Evolutionary conservation across 2,113 vertebrate genomes (phyloP), one percentile per base, ranked within the genome.

Genomic region (Probosciger aterrimus): DNA sequence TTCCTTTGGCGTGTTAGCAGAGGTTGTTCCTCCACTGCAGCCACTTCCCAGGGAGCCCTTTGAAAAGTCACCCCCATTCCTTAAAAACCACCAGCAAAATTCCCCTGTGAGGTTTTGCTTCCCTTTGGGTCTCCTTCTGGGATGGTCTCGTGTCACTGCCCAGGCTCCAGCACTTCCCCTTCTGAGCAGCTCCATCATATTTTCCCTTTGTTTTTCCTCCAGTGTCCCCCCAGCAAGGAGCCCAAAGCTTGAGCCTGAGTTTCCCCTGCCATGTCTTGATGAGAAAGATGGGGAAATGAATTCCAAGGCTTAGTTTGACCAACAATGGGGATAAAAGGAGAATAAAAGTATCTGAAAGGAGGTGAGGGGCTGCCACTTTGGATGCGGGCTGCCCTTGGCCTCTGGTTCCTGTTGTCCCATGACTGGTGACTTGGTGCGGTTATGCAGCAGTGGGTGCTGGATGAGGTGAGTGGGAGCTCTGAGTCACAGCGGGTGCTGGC

Each of bases 241-340:
- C 43, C n/a, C 63, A 14, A 30, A 35, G 71, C 43, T 35, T 0
- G 0, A n/a, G 55, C 83, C 91, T 91, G 83, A 10, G 50, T 78
- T 95, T 93, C n/a, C 64, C 50, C 27, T 4, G 2, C 3, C 8
- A 63, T 24, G 3, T 30, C 83, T 55, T 33, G 49, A 28, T 43
- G 44, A n/a, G 31, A 60, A 89, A 79, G 12, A 12, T 1, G 12
- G 14, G 31, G 23, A 62, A 63, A 77, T 7, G 0, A 77, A 18
- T 28, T 35, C n/a, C 43, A 6, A 0, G 0, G 5, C 9, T 8
- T 15, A 50, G 2, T 19, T 90, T 41, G 23, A 18, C 53, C 0
- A 1, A 33, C 16, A 47, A 13, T 24, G 9, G 35, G 14, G 46
- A 24, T 77, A 46, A 55, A 55, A 6, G 5, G 68, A 27, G 19